Conservation (phyloP, 2,888 invertebrate genomes). For the Oxycera nigricornis region DNA sequence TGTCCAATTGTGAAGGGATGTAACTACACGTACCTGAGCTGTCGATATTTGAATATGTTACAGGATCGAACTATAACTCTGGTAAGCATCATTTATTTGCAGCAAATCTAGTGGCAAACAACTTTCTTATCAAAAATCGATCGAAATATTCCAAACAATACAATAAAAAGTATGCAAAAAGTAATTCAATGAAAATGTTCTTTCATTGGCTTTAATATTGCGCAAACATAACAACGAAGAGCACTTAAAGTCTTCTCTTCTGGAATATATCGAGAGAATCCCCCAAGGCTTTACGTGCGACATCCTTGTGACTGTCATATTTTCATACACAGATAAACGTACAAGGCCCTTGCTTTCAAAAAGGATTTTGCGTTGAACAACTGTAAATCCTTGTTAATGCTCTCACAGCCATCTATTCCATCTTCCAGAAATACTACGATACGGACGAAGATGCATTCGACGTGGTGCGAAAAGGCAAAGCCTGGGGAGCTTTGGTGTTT, state of each 20-base stretch:
- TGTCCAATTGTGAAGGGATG: constrained; percentile 66
- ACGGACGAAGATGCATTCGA: constrained; percentile 69
- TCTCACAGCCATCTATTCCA: neutral
- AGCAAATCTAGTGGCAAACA: too few species aligned
- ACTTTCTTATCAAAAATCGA: too few species aligned
- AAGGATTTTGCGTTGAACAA: constrained; percentile 15
- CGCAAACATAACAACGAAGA: too few species aligned
- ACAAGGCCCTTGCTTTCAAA: neutral
- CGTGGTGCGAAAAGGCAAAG: constrained; percentile 73
- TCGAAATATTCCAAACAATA: too few species aligned
- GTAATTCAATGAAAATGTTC: too few species aligned
- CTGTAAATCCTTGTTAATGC: constrained; percentile 21
- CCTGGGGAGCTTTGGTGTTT: constrained; percentile 81
- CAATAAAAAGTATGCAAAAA: too few species aligned
- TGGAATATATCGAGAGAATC: neutral
- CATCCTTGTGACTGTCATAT: constrained; percentile 5
- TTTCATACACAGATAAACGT: constrained; percentile 16
- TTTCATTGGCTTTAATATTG: too few species aligned
- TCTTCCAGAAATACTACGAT: constrained; percentile 64
- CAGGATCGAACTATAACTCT: constrained; percentile 72
- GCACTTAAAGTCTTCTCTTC: too few species aligned
- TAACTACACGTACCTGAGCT: constrained; percentile 74
- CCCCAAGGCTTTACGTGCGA: neutral
- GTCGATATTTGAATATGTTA: constrained; percentile 77
- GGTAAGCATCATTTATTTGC: too few species aligned